Evolutionary conservation across 2,888 invertebrate genomes (phyloP), one percentile per base, ranked within the genome.

Genomic region (Subacronicta megacephala): DNA sequence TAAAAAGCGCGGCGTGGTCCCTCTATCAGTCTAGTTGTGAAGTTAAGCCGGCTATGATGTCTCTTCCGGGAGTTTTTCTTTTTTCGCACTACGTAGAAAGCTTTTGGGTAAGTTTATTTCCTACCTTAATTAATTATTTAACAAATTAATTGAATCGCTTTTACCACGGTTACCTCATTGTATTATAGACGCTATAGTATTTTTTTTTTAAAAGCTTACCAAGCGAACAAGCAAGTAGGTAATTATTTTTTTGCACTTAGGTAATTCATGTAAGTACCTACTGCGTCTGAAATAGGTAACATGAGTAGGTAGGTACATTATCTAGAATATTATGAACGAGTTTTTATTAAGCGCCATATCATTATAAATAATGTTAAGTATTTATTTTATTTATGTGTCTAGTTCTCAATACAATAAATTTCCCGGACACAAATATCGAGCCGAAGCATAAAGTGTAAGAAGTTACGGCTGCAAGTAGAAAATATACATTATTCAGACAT

Each of bases 31-130:
- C 84, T 81, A 70, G 72, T 79, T 75, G 88, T 90, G 89, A 87
- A 83, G 78, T 78, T 80, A 78, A 82, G 75, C 85, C 77, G 80
- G 81, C 64, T 75, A 90, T 74, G 75, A 94, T 94, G 93, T 87
- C 88, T 81, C 85, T 93, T 86, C 90, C 92, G 84, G 93, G 90
- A 82, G 87, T 87, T 83, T 89, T 92, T 63, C 82, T 92, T 65
- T 89, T 93, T 84, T 88, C 93, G 68, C 84, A 90, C 76, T 94
- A 92, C 78, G 82, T 94, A 78, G 93, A 90, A 83, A 93, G 88
- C 88, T 90, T 93, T 89, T 92, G 90, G 93, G 93, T 94, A 74
- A 92, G 93, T 92, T 72, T 57, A 45, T 46, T 31, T 46, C 33
- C 42, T 65, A 31, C 41, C 35, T 53, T 50, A n/a, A n/a, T n/a